These are phyloP conservation scores for Hemiprocne comata DNA, from an alignment of 2,113 vertebrate species.

Conservation along the genomic window DNA sequence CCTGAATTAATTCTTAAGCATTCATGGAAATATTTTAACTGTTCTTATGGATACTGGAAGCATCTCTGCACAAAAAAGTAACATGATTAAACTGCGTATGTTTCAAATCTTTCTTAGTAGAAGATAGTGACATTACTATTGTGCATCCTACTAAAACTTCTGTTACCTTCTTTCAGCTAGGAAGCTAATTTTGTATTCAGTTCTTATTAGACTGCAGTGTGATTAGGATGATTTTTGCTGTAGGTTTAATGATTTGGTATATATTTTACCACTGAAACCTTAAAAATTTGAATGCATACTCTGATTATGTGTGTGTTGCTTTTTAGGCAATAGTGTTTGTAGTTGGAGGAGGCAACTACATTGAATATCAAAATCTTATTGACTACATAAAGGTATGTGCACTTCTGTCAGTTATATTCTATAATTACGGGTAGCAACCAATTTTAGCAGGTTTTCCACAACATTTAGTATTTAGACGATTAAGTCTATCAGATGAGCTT, in stretches of 20 bases:
- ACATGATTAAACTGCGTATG: background rate
- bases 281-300: background rate
- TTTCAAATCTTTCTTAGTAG: background rate
- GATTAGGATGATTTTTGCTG: background rate
- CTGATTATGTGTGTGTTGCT: constrained; percentile 7
- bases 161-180: background rate
- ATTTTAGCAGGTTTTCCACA: background rate
- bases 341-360: constrained; percentile 97
- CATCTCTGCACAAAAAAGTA: background rate
- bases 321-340: constrained; percentile 94
- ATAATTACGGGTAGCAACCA: background rate
- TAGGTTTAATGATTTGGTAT: background rate
- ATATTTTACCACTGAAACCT: background rate
- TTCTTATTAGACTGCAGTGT: background rate
- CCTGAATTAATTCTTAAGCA: background rate
- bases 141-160: background rate
- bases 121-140: background rate
- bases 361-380: constrained; percentile 97
- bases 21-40: background rate
- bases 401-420: background rate
- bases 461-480: background rate
- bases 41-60: background rate
- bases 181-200: background rate
- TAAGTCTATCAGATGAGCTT: background rate
- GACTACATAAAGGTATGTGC: constrained; percentile 92